Evolutionary conservation across 2,113 vertebrate genomes (phyloP).

Genomic region (Charadrius vociferus): DNA sequence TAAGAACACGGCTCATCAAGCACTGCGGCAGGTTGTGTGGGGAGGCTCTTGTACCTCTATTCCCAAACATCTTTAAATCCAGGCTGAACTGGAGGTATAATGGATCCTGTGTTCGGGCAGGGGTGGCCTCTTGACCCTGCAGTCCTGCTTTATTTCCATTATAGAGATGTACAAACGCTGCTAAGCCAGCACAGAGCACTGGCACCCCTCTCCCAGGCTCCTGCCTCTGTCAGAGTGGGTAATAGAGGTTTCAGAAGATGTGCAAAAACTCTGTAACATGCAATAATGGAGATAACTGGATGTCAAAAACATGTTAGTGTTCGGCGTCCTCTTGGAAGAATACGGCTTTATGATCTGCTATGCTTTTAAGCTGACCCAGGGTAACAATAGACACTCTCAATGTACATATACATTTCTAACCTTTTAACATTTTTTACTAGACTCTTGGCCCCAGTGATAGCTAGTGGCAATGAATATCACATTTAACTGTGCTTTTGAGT

Average conservation of each 20-base stretch:
- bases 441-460: not conserved
- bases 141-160: not conserved
- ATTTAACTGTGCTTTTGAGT: constrained; percentile 4
- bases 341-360: not conserved
- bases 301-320: not conserved
- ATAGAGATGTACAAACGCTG: not conserved
- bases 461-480: not conserved
- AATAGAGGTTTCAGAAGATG: not conserved
- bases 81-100: not conserved
- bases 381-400: not conserved
- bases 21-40: not conserved
- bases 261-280: not conserved
- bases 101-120: not conserved
- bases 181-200: rapidly evolving
- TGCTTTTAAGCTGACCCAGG: not conserved
- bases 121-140: not conserved
- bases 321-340: not conserved
- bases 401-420: not conserved
- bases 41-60: not conserved
- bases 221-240: not conserved
- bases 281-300: not conserved
- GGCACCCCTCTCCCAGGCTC: not conserved
- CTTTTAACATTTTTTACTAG: not conserved
- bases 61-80: not conserved
- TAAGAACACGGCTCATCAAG: not conserved